These are phyloP conservation scores for Noctua janthina DNA, from an alignment of 2,888 invertebrate species.

Conservation along the genomic window DNA sequence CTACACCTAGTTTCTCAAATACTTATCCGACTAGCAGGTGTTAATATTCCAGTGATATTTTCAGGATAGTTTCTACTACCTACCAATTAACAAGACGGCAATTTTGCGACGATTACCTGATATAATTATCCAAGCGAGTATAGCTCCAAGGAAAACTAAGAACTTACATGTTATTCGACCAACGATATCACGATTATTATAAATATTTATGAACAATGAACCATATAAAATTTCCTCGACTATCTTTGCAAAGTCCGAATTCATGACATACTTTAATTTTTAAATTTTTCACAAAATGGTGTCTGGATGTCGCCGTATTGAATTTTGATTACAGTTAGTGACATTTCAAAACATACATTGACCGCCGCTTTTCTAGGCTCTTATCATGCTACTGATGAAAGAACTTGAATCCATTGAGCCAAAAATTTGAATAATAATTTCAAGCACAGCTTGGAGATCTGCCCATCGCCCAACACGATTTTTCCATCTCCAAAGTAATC, in stretches of 20 bases:
- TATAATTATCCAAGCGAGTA: neutral
- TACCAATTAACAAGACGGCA: neutral
- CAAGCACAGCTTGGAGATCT: neutral
- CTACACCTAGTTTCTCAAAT: slow-evolving; percentile 1
- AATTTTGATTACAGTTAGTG: too few species aligned
- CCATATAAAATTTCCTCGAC: neutral
- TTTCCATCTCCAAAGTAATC: neutral
- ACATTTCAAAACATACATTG: neutral
- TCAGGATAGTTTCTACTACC: neutral
- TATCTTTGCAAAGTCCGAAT: neutral
- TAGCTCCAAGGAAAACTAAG: neutral
- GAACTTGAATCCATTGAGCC: neutral
- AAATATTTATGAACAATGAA: neutral
- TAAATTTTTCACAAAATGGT: too few species aligned
- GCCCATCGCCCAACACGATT: neutral
- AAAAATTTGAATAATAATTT: too few species aligned
- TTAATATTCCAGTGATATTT: slow-evolving; percentile 12
- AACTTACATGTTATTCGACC: neutral
- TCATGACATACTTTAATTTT: neutral
- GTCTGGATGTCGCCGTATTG: too few species aligned
- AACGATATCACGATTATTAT: neutral
- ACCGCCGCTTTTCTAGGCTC: neutral
- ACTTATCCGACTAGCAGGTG: neutral
- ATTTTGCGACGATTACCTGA: neutral
- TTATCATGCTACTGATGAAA: neutral